Base-by-base conservation (phyloP, 2,888 invertebrate species). In the Villa cingulata region DNA sequence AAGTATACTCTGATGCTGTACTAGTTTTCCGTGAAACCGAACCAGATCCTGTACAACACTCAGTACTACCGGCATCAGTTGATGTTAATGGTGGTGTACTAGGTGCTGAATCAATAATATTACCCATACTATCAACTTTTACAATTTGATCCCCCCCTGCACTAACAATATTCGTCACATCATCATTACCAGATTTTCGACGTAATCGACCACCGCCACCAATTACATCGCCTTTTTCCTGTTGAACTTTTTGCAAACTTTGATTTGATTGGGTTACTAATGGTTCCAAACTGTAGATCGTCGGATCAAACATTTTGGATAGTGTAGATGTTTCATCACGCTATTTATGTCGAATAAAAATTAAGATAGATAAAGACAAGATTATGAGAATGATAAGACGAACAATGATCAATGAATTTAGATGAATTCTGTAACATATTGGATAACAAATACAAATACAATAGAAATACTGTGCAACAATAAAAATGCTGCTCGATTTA, bases 11-110 rank as follows among this genome's bases (percentile, higher is more conserved):
- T 18, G 74, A 75, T 7, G 75, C 71, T 1, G 75, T 74, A 57
- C 74, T 75, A 0, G 76, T 74, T 56, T 75, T 76, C n/a, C 75
- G 63, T 0, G 75, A 75, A 4, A 70, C 59, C 5, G 66, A 60
- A 6, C 59, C 62, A 2, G 68, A 67, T 12, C 56, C 61, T 15
- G 59, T 56, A n/a, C 56, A 17, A 48, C 45, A 43, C 18, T 53
- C 52, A 45, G n/a, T 50, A 19, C 29, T 42, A 27, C 37, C 16
- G 15, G 17, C 20, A 27, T 39, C 56, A 27, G 59, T 57, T 17
- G 59, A 53, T 23, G 59, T 59, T 37, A 60, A 58, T 45, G 59
- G 56, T 36, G 60, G 56, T 15, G 60, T 57, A 29, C 48, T 62
- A 54, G 38, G 32, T 20, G 29, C n/a, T 46, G 49, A 27, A 34